Evolutionary conservation across 2,113 vertebrate genomes (phyloP), one percentile per base, ranked within the genome.

Genomic region (Colossoma macropomum): DNA sequence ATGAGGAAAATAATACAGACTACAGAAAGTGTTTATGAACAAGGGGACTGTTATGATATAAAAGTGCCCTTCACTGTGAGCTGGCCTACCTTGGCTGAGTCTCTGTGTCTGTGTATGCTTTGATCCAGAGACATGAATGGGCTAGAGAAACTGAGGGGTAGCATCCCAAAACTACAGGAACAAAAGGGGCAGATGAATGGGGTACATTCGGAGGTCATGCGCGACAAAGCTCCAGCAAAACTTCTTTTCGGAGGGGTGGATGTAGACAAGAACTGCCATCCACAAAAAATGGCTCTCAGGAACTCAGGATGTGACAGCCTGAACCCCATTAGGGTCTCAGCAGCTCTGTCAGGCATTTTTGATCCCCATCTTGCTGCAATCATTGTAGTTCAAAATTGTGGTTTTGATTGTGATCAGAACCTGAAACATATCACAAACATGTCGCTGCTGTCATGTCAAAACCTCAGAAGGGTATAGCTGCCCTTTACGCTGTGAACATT

Each of bases 191-290:
- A 85, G 91, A 95, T 86, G 94, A 93, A 93, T 2, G 86, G 82
- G 8, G 94, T 84, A 65, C 32, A 88, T 77, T 83, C 84, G 27
- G 93, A 94, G 70, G 87, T 93, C 86, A 94, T 91, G 25, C 92
- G 91, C n/a, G 94, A 95, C 90, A 94, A 94, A 81, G 93, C 89
- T 6, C 90, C 91, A 95, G 94, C 93, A 93, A 7, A 93, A 83
- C 65, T 28, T 45, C 34, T 30, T 25, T 30, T 69, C 25, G 68
- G 48, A 76, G 11, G 32, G 74, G 63, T 86, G 79, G 69, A 88
- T 63, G 54, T 75, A 63, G 30, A 19, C 13, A 23, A 38, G 11
- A 28, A 78, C 56, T 77, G 80, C 56, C 32, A 48, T 87, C 63
- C 80, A 81, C 74, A 74, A 79, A 86, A 88, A 87, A 81, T 82